Conservation (phyloP, 64 coral and sea anemone genomes). For the Montipora cactus region DNA sequence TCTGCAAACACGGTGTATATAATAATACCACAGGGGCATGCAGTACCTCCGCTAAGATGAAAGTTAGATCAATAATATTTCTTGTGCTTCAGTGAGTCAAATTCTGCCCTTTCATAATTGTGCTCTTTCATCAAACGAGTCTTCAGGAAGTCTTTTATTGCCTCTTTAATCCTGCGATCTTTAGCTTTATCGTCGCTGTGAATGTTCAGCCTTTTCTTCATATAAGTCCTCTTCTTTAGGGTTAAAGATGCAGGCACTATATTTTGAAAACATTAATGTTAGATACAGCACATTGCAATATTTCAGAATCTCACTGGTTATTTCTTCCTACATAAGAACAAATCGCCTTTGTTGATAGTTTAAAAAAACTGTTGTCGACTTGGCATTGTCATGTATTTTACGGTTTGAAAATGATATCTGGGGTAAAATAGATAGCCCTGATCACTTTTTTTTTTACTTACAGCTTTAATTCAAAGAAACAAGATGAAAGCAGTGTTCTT, state of each 20-base stretch:
- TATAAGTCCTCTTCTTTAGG: not conserved
- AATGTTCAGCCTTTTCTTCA: not conserved
- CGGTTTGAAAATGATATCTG: too few relatives aligned
- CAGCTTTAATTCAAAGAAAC: too few relatives aligned
- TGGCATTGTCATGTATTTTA: too few relatives aligned
- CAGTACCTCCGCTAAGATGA: not conserved
- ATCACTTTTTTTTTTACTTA: too few relatives aligned
- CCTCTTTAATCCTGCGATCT: not conserved
- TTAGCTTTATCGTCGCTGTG: not conserved
- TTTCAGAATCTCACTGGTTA: not conserved
- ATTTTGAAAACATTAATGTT: not conserved
- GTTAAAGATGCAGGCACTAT: not conserved
- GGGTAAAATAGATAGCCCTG: too few relatives aligned
- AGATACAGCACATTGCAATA: not conserved
- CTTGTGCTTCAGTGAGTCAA: not conserved
- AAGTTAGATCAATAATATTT: not conserved
- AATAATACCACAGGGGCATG: not conserved
- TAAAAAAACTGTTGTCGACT: too few relatives aligned
- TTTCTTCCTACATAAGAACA: not conserved
- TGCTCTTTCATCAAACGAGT: not conserved
- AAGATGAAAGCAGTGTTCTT: too few relatives aligned
- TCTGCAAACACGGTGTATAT: not conserved
- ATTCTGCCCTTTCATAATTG: not conserved
- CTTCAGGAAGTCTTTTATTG: not conserved
- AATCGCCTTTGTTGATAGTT: too few relatives aligned